Evolutionary conservation across 2,797 vertebrate species (phyloP).

Genomic region (Chlorospingus flavigularis): DNA sequence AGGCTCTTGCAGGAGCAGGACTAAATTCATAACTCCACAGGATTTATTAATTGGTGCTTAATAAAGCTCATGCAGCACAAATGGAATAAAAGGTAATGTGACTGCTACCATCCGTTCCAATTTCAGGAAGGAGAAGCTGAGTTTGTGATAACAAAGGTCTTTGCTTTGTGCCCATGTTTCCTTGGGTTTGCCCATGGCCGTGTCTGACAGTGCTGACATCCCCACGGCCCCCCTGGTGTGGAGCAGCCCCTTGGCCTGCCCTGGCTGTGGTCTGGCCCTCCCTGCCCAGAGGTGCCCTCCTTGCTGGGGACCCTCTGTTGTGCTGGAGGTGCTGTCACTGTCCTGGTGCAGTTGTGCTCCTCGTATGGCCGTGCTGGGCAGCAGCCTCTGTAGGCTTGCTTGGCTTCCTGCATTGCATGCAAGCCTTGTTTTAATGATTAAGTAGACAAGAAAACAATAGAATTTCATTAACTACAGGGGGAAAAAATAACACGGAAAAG

Average conservation of each 20-base stretch:
- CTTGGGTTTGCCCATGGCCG: background rate
- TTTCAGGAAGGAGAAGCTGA: background rate
- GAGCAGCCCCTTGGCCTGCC: background rate
- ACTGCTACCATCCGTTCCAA: background rate
- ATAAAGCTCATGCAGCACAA: background rate
- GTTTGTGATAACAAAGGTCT: background rate
- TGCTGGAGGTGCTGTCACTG: accelerated
- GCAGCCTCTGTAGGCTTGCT: background rate
- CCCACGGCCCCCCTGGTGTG: accelerated
- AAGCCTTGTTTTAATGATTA: constrained; percentile 40
- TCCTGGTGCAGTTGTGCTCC: background rate
- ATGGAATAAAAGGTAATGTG: background rate
- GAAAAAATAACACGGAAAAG: background rate
- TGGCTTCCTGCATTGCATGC: background rate
- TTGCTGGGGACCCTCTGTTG: accelerated
- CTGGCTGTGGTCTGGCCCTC: background rate
- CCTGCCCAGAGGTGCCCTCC: background rate
- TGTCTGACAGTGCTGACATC: background rate
- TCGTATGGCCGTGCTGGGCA: accelerated
- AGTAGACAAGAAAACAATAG: constrained; percentile 46
- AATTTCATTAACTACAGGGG: constrained; percentile 17
- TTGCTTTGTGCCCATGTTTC: background rate
- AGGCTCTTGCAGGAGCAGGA: background rate
- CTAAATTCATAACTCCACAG: background rate
- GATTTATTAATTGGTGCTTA: background rate